Percentiles rank a stretch among this genome's conserved stretches.
Conservation (phyloP, 2,113 vertebrate genomes). For the Eupsittula cactorum region DNA sequence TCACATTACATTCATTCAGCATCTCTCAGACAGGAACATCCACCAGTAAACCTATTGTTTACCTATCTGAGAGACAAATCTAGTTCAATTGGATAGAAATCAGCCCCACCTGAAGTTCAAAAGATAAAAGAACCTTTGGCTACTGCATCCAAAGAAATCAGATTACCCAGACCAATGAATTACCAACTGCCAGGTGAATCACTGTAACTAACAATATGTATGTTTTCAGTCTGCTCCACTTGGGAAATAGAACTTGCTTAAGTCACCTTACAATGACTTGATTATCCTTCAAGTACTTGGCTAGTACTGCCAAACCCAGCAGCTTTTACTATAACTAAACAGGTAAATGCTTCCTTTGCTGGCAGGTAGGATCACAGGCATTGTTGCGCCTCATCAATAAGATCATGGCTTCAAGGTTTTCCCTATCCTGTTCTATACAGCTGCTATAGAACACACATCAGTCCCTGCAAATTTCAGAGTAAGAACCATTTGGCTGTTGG, state of each 20-base stretch:
- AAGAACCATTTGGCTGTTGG: background rate
- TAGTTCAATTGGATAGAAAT: background rate
- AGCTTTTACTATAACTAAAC: background rate
- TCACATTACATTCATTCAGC: background rate
- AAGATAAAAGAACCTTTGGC: background rate
- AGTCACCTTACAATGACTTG: background rate
- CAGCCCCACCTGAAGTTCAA: background rate
- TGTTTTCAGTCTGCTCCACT: background rate
- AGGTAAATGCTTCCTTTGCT: background rate
- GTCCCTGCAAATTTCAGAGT: background rate
- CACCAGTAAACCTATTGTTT: background rate
- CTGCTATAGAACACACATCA: background rate
- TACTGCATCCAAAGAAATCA: background rate
- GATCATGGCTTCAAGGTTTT: background rate
- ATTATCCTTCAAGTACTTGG: background rate
- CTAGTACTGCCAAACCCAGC: background rate
- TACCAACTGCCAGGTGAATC: background rate
- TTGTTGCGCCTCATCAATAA: background rate
- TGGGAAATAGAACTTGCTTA: background rate
- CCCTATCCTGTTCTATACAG: background rate
- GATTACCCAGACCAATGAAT: background rate
- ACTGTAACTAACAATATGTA: background rate
- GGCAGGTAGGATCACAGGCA: background rate
- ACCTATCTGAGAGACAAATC: background rate
- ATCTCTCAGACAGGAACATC: background rate